Percentiles rank a stretch among this genome's conserved stretches.
Evolutionary conservation across 2,113 vertebrate species (phyloP).

Genomic region (Spermophilus dauricus): DNA sequence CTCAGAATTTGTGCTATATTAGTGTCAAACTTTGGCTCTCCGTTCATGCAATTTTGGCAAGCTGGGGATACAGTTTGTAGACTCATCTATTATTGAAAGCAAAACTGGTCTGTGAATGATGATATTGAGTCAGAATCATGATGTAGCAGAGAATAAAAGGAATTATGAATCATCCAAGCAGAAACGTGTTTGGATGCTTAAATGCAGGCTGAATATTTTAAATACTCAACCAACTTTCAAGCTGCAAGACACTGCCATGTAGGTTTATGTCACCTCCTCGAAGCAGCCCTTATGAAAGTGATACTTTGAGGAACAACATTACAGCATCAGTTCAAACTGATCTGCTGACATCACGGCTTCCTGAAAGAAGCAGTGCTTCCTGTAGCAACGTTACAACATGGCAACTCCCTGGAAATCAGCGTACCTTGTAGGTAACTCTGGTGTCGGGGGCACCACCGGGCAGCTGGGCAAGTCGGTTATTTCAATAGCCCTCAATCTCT

Average conservation of each 20-base stretch:
- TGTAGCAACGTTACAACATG: slow-evolving; percentile 85
- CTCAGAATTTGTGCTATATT: slow-evolving; percentile 33
- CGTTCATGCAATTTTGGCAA: slow-evolving; percentile 49
- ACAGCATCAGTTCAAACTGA: slow-evolving; percentile 82
- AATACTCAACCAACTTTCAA: slow-evolving; percentile 85
- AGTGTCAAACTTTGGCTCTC: slow-evolving; percentile 30
- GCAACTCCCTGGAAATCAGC: slow-evolving; percentile 88
- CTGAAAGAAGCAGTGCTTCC: slow-evolving; percentile 80
- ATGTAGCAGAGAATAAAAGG: slow-evolving; percentile 82
- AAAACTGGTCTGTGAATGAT: slow-evolving; percentile 64
- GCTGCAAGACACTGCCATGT: slow-evolving; percentile 76
- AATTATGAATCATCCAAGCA: slow-evolving; percentile 85
- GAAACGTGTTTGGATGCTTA: slow-evolving; percentile 86
- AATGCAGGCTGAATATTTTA: slow-evolving; percentile 86
- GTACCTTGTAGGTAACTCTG: slow-evolving; percentile 93
- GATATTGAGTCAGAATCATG: slow-evolving; percentile 76
- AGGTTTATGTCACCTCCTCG: slow-evolving; percentile 81
- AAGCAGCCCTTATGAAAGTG: slow-evolving; percentile 76
- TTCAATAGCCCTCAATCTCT: slow-evolving; percentile 94
- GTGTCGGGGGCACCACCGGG: slow-evolving; percentile 91
- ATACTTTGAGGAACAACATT: slow-evolving; percentile 77
- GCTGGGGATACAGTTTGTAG: slow-evolving; percentile 53
- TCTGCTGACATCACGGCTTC: slow-evolving; percentile 82
- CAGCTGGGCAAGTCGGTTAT: slow-evolving; percentile 93
- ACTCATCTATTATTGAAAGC: slow-evolving; percentile 68